Evolutionary conservation across 2,797 vertebrate genomes (phyloP).

Genomic region (Enoplosus armatus): DNA sequence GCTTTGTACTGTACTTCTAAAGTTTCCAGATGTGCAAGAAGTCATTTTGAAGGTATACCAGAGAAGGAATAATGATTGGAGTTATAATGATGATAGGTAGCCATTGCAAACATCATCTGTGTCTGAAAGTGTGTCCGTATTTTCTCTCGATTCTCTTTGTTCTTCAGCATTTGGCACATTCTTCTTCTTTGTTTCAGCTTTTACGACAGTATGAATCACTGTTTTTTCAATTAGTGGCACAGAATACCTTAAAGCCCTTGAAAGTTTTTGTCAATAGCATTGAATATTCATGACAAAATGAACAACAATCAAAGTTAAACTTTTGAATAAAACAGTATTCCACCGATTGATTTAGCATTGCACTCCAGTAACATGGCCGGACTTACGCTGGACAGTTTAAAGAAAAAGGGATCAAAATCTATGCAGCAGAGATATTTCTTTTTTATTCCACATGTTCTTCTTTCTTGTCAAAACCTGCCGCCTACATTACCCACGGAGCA

Average conservation of each 20-base stretch:
- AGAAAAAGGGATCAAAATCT: neutral
- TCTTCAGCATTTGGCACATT: neutral
- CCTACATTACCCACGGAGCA: neutral
- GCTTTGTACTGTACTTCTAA: neutral
- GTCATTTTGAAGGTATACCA: neutral
- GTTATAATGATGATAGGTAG: neutral
- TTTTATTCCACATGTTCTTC: neutral
- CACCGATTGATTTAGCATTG: neutral
- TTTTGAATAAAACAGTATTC: neutral
- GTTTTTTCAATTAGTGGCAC: slow-evolving; percentile 1
- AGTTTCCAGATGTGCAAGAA: neutral
- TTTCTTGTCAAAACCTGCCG: neutral
- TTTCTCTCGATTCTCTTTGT: neutral
- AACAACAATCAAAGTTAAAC: slow-evolving; percentile 1
- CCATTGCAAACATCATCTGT: neutral
- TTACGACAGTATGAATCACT: neutral
- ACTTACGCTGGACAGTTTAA: neutral
- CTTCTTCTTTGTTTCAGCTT: neutral
- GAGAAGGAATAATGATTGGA: neutral
- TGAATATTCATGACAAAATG: neutral
- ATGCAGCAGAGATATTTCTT: neutral
- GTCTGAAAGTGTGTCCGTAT: neutral
- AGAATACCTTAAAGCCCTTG: neutral
- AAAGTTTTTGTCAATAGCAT: neutral
- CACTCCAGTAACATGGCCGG: neutral